Percentiles rank a stretch among this genome's conserved stretches.
Evolutionary conservation across 2,888 invertebrate genomes (phyloP).

Genomic region (Drosophila picticornis): DNA sequence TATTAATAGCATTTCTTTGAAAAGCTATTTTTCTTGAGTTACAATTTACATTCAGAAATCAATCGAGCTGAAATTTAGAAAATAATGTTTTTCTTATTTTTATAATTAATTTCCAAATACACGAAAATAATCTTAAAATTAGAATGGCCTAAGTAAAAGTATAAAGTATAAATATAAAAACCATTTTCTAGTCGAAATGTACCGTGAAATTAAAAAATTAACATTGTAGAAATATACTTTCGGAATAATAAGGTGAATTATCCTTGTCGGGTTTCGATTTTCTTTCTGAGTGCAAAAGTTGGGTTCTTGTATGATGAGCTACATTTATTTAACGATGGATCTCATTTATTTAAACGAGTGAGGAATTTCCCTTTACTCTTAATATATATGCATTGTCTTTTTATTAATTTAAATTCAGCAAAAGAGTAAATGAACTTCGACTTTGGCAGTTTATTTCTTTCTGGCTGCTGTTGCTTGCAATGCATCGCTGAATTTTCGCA

Average conservation of each 20-base stretch:
- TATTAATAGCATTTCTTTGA: not conserved
- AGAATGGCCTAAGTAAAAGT: not conserved
- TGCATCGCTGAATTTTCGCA: slow-evolving; percentile 63
- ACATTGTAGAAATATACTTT: not conserved
- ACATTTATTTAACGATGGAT: not conserved
- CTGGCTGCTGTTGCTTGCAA: slow-evolving; percentile 24
- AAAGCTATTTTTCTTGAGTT: not conserved
- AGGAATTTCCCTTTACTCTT: not conserved
- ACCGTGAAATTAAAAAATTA: not conserved
- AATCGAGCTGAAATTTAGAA: not conserved
- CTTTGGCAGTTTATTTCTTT: rapidly evolving
- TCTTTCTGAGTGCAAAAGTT: not conserved
- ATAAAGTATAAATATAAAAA: not conserved
- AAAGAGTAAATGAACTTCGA: not conserved
- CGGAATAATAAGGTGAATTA: not conserved
- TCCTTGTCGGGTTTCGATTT: not conserved
- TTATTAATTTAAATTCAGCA: not conserved
- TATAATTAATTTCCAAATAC: not conserved
- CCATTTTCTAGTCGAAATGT: not conserved
- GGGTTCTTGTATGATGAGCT: too few relatives aligned
- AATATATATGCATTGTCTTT: not conserved
- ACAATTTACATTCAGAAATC: not conserved
- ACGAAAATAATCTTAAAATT: not conserved
- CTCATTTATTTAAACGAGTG: rapidly evolving
- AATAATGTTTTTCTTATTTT: not conserved